phyloP scores from a whole-genome alignment of 2,888 invertebrate species.

The Lycophotia porphyrea region DNA sequence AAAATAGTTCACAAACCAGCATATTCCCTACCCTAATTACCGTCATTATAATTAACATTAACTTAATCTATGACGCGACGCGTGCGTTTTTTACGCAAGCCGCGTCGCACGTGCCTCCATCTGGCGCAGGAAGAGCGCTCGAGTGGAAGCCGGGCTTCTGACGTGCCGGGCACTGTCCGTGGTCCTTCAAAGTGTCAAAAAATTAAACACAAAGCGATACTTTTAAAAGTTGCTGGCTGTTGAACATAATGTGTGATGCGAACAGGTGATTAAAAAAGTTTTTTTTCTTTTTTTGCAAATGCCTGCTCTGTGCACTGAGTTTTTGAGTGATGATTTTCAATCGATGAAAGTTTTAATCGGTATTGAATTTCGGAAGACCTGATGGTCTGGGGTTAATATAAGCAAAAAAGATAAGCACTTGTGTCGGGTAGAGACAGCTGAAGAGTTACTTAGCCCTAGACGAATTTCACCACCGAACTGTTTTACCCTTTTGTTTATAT shows the following conservation, averaged over 20 bases:
- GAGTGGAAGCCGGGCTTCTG: conserved; percentile 87
- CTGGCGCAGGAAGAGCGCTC: conserved; percentile 87
- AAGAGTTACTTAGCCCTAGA: not conserved
- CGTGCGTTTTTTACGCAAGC: conserved; percentile 64
- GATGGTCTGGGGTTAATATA: not conserved
- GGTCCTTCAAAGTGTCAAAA: conserved; percentile 34
- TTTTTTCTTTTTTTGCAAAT: not conserved
- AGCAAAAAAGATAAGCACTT: conserved; percentile 23
- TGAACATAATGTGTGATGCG: conserved; percentile 2
- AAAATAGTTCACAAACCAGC: conserved; percentile 2
- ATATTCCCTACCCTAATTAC: conserved; percentile 24
- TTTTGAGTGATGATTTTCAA: conserved; percentile 16
- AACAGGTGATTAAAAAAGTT: conserved; percentile 25
- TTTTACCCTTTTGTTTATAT: not conserved
- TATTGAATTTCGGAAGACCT: conserved; percentile 26
- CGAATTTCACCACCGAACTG: not conserved
- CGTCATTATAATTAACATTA: conserved; percentile 64
- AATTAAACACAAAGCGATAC: not conserved
- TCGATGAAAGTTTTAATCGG: conserved; percentile 13
- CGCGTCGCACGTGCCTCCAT: conserved; percentile 87
- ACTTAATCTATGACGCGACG: conserved; percentile 75
- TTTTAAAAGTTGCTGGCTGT: conserved; percentile 17
- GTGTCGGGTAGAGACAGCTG: not conserved
- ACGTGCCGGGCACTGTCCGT: conserved; percentile 62
- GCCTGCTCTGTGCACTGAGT: conserved; percentile 1